Percentiles rank a stretch among this genome's conserved stretches.
phyloP scores from a whole-genome alignment of 2,888 invertebrate species.

The Scaptomyza flava region DNA sequence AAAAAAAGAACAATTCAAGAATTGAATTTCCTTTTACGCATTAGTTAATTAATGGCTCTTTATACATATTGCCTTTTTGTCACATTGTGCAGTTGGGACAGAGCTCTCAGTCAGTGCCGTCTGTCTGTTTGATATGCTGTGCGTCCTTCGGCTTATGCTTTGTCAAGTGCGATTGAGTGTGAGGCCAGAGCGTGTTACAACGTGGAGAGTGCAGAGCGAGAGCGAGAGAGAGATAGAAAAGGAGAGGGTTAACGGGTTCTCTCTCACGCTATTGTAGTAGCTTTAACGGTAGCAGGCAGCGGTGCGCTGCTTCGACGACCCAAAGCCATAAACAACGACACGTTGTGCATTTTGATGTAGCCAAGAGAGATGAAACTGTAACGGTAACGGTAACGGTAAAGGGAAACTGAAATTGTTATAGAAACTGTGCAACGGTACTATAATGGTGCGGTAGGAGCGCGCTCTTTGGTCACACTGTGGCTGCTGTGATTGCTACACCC shows the following conservation, averaged over 20 bases:
- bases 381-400: constrained; percentile 17
- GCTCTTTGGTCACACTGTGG: constrained; percentile 33
- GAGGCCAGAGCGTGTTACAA: not conserved
- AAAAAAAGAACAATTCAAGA: not conserved
- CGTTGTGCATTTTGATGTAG: constrained; percentile 76
- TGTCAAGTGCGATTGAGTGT: constrained; percentile 24
- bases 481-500: constrained; percentile 59
- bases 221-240: not conserved
- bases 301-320: constrained; percentile 8
- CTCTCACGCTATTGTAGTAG: constrained; percentile 19
- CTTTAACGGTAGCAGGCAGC: constrained; percentile 2
- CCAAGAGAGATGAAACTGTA: constrained; percentile 27
- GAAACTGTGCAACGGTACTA: constrained; percentile 1
- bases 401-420: constrained; percentile 16
- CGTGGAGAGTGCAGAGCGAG: not conserved
- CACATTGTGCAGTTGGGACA: not conserved
- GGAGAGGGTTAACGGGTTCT: not conserved
- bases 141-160: constrained; percentile 45
- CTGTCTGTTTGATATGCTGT: constrained; percentile 38
- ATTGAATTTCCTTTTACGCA: not conserved
- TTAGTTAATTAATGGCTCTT: not conserved
- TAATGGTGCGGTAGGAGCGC: constrained; percentile 1
- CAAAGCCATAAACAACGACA: constrained; percentile 74
- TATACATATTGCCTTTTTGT: not conserved
- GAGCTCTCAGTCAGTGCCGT: constrained; percentile 13